phyloP scores from a whole-genome alignment of 2,113 vertebrate genomes.

The Indri indri region DNA sequence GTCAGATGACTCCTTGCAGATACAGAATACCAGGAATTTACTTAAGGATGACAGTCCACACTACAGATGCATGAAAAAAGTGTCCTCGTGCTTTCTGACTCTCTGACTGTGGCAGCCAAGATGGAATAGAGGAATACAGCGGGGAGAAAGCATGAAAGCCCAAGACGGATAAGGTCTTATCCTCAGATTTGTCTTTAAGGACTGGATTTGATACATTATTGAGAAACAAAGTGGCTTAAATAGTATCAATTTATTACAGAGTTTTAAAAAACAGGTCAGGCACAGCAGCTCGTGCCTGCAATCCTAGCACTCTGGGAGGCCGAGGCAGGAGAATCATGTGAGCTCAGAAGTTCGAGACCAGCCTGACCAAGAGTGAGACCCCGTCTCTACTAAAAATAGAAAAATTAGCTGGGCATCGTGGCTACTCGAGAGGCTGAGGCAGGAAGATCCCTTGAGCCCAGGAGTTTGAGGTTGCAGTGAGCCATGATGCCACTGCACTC shows the following conservation, averaged over 20 bases:
- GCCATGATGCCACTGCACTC: too few relatives aligned
- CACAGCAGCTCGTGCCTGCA: too few relatives aligned
- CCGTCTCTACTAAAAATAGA: too few relatives aligned
- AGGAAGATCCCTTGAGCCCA: too few relatives aligned
- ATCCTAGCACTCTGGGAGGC: too few relatives aligned
- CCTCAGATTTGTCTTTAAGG: not conserved
- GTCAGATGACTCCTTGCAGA: not conserved
- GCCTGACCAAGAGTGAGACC: too few relatives aligned
- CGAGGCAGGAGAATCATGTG: too few relatives aligned
- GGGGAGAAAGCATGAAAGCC: not conserved
- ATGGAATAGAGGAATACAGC: not conserved
- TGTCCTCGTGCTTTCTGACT: not conserved
- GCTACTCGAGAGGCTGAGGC: too few relatives aligned
- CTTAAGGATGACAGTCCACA: not conserved
- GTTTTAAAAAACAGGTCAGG: not conserved
- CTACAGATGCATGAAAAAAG: not conserved
- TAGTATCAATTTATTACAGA: not conserved
- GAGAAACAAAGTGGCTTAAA: not conserved
- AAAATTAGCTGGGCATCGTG: too few relatives aligned
- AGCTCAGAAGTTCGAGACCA: too few relatives aligned
- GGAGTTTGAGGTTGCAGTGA: too few relatives aligned
- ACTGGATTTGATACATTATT: not conserved
- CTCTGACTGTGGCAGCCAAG: not conserved
- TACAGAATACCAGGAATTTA: not conserved
- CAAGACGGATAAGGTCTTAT: not conserved